A percentile compares a stretch with the other conserved stretches of the same genome.
These are phyloP conservation scores for Nowickia ferox DNA, from an alignment of 2,888 invertebrate species.

Conservation along the genomic window DNA sequence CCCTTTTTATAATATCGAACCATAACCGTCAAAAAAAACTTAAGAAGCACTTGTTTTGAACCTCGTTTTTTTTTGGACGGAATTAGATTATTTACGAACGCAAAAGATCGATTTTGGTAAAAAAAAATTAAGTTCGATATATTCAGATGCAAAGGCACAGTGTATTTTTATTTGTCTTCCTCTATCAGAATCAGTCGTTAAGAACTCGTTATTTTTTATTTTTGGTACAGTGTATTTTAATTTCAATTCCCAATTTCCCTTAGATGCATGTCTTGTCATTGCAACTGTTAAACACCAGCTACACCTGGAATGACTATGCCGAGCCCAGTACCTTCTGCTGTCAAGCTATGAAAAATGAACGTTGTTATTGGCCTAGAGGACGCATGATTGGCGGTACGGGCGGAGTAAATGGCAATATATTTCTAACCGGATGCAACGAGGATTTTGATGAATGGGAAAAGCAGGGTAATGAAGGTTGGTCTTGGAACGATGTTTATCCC, in stretches of 20 bases:
- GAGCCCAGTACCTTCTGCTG: conserved; percentile 77
- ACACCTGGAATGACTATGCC: conserved; percentile 78
- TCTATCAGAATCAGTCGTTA: too few species aligned
- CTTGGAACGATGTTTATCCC: conserved; percentile 84
- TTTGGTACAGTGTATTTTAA: too few species aligned
- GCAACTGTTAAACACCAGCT: conserved; percentile 74
- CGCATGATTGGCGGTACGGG: conserved; percentile 87
- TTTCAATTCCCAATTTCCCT: neutral
- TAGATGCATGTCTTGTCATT: conserved; percentile 77
- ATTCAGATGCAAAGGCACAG: too few species aligned
- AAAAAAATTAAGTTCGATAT: too few species aligned
- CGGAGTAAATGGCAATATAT: conserved; percentile 86
- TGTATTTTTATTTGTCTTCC: too few species aligned
- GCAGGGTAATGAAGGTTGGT: conserved; percentile 85
- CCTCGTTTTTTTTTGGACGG: too few species aligned
- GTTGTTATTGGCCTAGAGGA: conserved; percentile 86
- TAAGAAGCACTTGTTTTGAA: too few species aligned
- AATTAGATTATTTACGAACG: too few species aligned
- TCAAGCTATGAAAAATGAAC: conserved; percentile 75
- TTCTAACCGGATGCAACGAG: conserved; percentile 84
- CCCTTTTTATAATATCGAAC: too few species aligned
- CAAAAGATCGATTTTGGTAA: too few species aligned
- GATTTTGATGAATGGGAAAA: conserved; percentile 85
- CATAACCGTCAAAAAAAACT: too few species aligned
- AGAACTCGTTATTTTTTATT: too few species aligned